These are phyloP conservation scores for Pimpla rufipes DNA, from an alignment of 2,888 invertebrate genomes.

Conservation along the genomic window DNA sequence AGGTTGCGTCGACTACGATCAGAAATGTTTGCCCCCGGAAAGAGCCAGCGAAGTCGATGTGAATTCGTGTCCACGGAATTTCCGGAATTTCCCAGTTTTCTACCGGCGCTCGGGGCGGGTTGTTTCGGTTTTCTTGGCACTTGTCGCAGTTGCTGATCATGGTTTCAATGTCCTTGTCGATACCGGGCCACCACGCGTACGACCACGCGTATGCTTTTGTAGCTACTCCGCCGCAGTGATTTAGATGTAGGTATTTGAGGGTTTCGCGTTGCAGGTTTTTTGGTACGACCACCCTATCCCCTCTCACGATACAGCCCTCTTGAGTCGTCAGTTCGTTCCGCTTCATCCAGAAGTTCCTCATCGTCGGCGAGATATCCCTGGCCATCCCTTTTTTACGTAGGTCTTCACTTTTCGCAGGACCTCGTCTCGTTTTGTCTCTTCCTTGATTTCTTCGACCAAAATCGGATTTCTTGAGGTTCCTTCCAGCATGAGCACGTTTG, in stretches of 20 bases:
- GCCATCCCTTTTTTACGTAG: conserved; percentile 50
- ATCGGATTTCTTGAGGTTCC: conserved; percentile 56
- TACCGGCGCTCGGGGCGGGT: conserved; percentile 54
- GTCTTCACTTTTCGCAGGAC: no score
- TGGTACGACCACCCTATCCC: conserved; percentile 48
- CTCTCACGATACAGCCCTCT: conserved; percentile 52
- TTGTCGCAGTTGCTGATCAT: conserved; percentile 53
- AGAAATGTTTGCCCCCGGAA: conserved; percentile 68
- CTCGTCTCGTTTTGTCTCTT: conserved; percentile 35
- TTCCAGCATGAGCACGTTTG: conserved; percentile 57
- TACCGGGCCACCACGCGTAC: conserved; percentile 55
- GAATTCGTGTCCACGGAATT: conserved; percentile 67
- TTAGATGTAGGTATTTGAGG: conserved; percentile 52
- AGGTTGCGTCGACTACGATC: conserved; percentile 71
- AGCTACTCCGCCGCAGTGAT: conserved; percentile 54
- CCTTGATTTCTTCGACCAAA: conserved; percentile 42
- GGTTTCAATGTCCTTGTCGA: conserved; percentile 56
- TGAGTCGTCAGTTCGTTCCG: conserved; percentile 49
- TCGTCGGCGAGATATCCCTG: conserved; percentile 45
- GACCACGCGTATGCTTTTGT: conserved; percentile 43
- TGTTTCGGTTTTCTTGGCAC: conserved; percentile 52
- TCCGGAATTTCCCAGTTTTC: conserved; percentile 62
- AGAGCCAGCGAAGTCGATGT: conserved; percentile 71
- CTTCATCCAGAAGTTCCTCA: no score
- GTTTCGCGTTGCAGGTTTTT: conserved; percentile 50